phyloP scores from a whole-genome alignment of 2,888 invertebrate genomes.

The Automeris io region DNA sequence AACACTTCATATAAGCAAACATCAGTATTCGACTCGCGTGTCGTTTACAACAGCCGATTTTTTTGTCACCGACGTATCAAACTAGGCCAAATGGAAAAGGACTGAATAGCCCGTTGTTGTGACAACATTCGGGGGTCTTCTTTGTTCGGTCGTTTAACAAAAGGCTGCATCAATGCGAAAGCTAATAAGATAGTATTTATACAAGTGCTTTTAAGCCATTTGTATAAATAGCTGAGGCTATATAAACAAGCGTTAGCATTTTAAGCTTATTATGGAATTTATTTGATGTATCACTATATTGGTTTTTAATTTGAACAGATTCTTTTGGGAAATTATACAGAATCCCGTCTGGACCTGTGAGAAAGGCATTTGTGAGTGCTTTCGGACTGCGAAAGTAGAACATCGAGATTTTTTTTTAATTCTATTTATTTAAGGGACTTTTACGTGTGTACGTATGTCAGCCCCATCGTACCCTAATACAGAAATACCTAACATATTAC shows the following conservation, averaged over 20 bases:
- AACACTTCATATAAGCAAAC: constrained; percentile 46
- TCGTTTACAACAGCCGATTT: constrained; percentile 13
- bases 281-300: too few relatives aligned
- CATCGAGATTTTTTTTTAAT: too few relatives aligned
- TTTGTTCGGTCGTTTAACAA: constrained; percentile 17
- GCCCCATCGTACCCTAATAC: too few relatives aligned
- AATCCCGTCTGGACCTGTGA: too few relatives aligned
- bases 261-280: neutral
- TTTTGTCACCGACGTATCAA: constrained; percentile 5
- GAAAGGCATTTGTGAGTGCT: too few relatives aligned
- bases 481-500: too few relatives aligned
- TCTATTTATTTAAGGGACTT: too few relatives aligned
- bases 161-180: constrained; percentile 28
- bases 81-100: neutral
- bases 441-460: too few relatives aligned
- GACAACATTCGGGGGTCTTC: constrained; percentile 16
- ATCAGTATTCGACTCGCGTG: constrained; percentile 26
- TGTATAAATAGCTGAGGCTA: constrained; percentile 20
- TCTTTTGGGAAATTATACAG: too few relatives aligned
- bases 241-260: neutral
- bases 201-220: constrained; percentile 35
- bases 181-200: constrained; percentile 46
- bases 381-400: too few relatives aligned
- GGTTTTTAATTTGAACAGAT: too few relatives aligned
- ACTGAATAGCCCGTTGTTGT: neutral